These are phyloP conservation scores for Chaetogeoica ovagalla DNA, from an alignment of 2,888 invertebrate genomes.

Conservation along the genomic window DNA sequence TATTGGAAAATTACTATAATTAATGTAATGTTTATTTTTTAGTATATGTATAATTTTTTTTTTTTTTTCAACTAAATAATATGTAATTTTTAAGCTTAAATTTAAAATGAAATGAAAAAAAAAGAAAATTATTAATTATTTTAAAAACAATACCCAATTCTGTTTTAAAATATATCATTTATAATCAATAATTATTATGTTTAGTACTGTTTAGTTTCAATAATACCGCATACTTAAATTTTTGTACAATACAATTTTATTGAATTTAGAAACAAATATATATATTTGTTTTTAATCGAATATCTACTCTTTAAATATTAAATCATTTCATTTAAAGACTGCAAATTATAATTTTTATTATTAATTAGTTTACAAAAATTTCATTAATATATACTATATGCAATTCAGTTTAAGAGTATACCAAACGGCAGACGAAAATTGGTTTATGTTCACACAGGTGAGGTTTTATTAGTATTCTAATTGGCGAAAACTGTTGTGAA, in stretches of 20 bases:
- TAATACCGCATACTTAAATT: neutral
- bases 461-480: too few species aligned
- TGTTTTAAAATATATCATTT: neutral
- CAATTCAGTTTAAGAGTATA: too few species aligned
- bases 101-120: constrained; percentile 6
- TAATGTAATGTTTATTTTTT: neutral
- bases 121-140: neutral
- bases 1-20: neutral
- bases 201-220: neutral
- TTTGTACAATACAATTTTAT: neutral
- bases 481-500: too few species aligned
- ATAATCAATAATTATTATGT: neutral
- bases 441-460: too few species aligned
- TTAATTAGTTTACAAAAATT: neutral
- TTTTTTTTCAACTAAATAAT: neutral
- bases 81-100: neutral
- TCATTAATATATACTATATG: too few species aligned
- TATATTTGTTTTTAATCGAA: neutral
- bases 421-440: too few species aligned
- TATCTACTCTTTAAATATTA: neutral
- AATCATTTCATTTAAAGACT: neutral
- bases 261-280: neutral
- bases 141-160: neutral
- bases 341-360: constrained; percentile 16
- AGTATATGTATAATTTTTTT: neutral